These are phyloP conservation scores for Mythimna loreyi DNA, from an alignment of 2,888 invertebrate species.

Conservation along the genomic window DNA sequence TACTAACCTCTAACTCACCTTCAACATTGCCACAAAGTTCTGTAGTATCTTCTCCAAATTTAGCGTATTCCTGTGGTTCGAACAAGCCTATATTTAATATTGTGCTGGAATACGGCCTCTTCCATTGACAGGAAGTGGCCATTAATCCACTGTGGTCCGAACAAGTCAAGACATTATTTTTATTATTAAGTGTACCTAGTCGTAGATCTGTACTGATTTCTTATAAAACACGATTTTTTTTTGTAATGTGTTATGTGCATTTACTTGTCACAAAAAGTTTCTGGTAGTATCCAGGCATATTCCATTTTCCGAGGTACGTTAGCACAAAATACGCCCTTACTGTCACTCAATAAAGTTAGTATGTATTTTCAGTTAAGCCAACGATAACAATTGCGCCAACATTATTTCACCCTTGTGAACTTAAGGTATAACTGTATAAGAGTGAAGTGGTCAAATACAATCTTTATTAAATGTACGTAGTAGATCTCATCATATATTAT, in stretches of 20 bases:
- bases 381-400: neutral
- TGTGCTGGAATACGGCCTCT: neutral
- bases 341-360: neutral
- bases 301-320: neutral
- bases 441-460: neutral
- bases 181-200: conserved; percentile 6
- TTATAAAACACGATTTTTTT: neutral
- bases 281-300: neutral
- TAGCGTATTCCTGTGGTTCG: conserved; percentile 7
- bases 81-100: neutral
- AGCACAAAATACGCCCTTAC: neutral
- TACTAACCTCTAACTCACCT: neutral
- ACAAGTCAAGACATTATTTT: conserved; percentile 8
- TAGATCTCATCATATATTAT: conserved; percentile 17
- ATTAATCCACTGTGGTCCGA: neutral
- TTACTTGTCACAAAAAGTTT: conserved; percentile 1
- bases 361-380: neutral
- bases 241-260: neutral
- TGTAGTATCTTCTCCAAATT: conserved; percentile 1
- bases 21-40: neutral
- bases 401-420: neutral
- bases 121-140: neutral
- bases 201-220: neutral
- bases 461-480: neutral
- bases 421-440: neutral